These are phyloP conservation scores for Archips crataeganus DNA, from an alignment of 2,888 invertebrate genomes.

Conservation along the genomic window DNA sequence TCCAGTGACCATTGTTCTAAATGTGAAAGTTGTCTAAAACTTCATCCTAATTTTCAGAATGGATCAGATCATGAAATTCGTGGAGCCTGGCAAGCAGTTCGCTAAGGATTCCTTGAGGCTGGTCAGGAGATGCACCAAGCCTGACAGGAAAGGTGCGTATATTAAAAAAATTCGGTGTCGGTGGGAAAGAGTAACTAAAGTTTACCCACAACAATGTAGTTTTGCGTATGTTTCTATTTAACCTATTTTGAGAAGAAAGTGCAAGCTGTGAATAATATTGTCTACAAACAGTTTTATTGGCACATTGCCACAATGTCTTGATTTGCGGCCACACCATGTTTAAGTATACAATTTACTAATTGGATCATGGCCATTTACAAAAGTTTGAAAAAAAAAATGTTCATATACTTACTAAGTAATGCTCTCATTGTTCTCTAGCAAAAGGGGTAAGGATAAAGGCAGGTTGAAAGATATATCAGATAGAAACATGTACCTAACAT, in stretches of 20 bases:
- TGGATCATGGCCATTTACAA: no score
- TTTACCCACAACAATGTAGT: not conserved
- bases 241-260: constrained; percentile 19
- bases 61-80: constrained; percentile 98
- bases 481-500: no score
- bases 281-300: constrained; percentile 10
- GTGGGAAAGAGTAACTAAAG: not conserved
- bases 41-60: constrained; percentile 84
- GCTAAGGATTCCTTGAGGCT: constrained; percentile 99
- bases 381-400: no score
- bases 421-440: no score
- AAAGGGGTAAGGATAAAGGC: no score
- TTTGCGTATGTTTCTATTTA: not conserved
- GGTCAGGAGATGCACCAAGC: constrained; percentile 99
- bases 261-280: not conserved
- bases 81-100: constrained; percentile 98
- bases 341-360: no score
- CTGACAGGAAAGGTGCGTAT: constrained; percentile 96
- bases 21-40: constrained; percentile 20
- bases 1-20: not conserved
- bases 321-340: not conserved
- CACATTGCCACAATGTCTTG: constrained; percentile 1
- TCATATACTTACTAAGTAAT: no score
- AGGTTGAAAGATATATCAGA: no score
- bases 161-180: not conserved